A percentile compares a stretch with the other conserved stretches of the same genome.
Evolutionary conservation across 2,113 vertebrate species (phyloP).

Genomic region (Vimba vimba): DNA sequence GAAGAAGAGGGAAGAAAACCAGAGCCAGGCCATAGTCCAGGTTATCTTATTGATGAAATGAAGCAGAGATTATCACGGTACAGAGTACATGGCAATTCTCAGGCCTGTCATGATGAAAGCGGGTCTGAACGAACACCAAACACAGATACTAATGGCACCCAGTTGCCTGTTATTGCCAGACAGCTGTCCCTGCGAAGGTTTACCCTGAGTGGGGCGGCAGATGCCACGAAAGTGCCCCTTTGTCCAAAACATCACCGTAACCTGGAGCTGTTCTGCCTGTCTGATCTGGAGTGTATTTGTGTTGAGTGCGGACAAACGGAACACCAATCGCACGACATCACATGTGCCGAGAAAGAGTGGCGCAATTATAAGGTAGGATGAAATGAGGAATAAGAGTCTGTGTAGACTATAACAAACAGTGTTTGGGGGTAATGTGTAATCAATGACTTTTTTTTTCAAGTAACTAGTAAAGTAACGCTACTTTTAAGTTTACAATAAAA

Average conservation of each 20-base stretch:
- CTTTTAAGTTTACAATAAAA: no score
- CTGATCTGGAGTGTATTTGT: constrained; percentile 69
- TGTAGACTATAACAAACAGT: no score
- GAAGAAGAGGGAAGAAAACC: constrained; percentile 6
- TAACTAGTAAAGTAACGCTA: no score
- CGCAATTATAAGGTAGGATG: constrained; percentile 65
- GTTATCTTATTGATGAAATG: constrained; percentile 56
- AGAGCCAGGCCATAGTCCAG: neutral
- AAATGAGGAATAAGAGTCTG: neutral
- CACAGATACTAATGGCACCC: neutral
- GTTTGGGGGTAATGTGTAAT: no score
- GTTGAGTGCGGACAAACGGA: constrained; percentile 61
- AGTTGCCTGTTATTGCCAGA: accelerated
- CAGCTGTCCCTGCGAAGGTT: constrained; percentile 58
- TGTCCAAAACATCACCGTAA: constrained; percentile 60
- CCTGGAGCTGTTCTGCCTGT: constrained; percentile 64
- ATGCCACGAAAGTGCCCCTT: constrained; percentile 44
- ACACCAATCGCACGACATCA: constrained; percentile 66
- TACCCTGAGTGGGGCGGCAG: constrained; percentile 62
- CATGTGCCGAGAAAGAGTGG: constrained; percentile 65
- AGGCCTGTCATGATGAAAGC: neutral
- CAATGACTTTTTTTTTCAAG: no score
- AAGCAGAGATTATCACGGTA: constrained; percentile 48
- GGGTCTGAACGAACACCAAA: neutral
- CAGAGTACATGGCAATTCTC: neutral